Evolutionary conservation across 2,888 invertebrate genomes (phyloP), one percentile per base, ranked within the genome.

Genomic region (Exocentrus adspersus): DNA sequence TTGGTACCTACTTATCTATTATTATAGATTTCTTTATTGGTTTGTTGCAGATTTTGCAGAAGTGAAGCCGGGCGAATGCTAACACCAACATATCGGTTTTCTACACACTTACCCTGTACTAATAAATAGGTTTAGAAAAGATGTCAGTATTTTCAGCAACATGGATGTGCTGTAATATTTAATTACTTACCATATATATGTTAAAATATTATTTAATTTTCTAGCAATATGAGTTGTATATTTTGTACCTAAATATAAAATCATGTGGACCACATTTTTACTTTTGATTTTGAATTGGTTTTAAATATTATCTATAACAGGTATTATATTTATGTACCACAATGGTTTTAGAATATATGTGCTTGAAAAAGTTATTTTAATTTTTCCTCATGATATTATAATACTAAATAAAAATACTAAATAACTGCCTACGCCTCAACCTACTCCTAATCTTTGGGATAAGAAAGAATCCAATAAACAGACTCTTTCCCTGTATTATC

Each of bases 41-140:
- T 67, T 64, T 66, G 51, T 76, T 86, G 82, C 84, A 87, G 87
- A 85, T 83, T 87, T 86, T 76, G 87, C 86, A 56, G 85, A 86
- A 70, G 85, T 87, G 12, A 86, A 86, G 74, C 79, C 85, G 57
- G 87, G 87, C 20, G 87, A 86, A 77, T 87, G 87, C 80, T 87
- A 70, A 72, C 61, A 56, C 17, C 46, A 37, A 41, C 51, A n/a
- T n/a, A n/a, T n/a, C n/a, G n/a, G n/a, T n/a, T n/a, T n/a, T n/a
- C n/a, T n/a, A n/a, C n/a, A n/a, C n/a, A n/a, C n/a, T n/a, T n/a
- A n/a, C n/a, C n/a, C n/a, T n/a, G n/a, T n/a, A n/a, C n/a, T n/a
- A n/a, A n/a, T n/a, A n/a, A n/a, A 16, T 50, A 48, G 41, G n/a
- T 46, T 58, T 54, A 54, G 54, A 58, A 48, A 12, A 30, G 21